Conservation (phyloP, 2,113 vertebrate genomes). For the Ctenomys sociabilis region DNA sequence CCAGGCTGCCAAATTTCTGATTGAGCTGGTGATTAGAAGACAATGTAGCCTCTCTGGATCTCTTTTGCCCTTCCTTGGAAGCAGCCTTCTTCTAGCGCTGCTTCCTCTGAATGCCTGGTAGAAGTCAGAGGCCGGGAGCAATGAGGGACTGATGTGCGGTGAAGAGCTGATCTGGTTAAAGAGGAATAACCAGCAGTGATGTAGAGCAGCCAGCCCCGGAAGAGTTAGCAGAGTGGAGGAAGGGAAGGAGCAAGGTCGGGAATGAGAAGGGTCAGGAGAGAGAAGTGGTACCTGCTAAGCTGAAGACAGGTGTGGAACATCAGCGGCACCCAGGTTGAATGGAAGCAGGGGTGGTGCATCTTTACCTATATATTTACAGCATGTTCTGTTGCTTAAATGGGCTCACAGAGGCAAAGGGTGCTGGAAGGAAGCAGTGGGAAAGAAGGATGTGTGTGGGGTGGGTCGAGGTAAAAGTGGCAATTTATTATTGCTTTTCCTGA, state of each 20-base stretch:
- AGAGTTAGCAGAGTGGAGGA: not conserved
- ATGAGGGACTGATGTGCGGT: not conserved
- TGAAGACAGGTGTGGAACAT: not conserved
- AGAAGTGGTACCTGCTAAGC: not conserved
- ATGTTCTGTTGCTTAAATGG: constrained; percentile 19
- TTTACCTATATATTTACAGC: constrained; percentile 28
- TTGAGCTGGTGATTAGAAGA: constrained; percentile 77
- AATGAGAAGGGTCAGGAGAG: not conserved
- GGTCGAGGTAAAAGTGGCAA: constrained; percentile 3
- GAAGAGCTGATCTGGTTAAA: constrained; percentile 30
- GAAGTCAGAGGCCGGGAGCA: constrained; percentile 59
- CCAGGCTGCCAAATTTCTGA: constrained; percentile 72
- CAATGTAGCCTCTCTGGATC: constrained; percentile 28
- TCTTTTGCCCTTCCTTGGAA: constrained; percentile 64
- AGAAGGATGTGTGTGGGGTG: not conserved
- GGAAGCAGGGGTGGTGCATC: constrained; percentile 46
- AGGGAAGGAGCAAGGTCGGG: not conserved
- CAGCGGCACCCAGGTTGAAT: not conserved
- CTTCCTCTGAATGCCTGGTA: constrained; percentile 22
- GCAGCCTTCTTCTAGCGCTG: not conserved
- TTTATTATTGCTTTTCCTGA: constrained; percentile 54
- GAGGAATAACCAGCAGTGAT: not conserved
- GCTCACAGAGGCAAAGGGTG: not conserved
- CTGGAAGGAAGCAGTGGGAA: not conserved
- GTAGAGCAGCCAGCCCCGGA: not conserved